Percentiles rank a stretch among this genome's conserved stretches.
phyloP scores from a whole-genome alignment of 1,140 invertebrate genomes.

The Uloborus diversus region DNA sequence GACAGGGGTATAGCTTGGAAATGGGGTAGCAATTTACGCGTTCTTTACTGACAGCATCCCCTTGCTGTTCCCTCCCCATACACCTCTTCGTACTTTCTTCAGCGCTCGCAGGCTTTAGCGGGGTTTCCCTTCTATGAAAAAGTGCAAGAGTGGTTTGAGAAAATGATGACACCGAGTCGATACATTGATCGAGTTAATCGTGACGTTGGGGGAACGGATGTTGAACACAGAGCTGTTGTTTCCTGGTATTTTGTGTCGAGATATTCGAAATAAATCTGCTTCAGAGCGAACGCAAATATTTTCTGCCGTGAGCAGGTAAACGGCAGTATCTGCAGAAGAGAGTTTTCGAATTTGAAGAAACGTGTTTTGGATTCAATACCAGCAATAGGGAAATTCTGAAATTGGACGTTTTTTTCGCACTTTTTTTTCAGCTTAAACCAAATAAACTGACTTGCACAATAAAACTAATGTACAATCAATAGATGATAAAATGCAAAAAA shows the following conservation, averaged over 20 bases:
- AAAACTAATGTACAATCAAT: background rate
- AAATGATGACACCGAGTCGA: slow-evolving; percentile 55
- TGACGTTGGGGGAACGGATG: background rate
- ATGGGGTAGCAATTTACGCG: slow-evolving; percentile 55
- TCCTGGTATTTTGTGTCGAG: too few relatives aligned
- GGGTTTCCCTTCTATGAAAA: slow-evolving; percentile 50
- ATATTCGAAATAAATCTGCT: background rate
- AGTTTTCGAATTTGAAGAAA: too few relatives aligned
- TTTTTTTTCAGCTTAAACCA: too few relatives aligned
- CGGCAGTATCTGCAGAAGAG: too few relatives aligned
- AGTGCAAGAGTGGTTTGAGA: slow-evolving; percentile 53
- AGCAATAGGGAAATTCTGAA: too few relatives aligned
- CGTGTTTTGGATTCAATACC: too few relatives aligned
- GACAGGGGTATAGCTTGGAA: slow-evolving; percentile 18
- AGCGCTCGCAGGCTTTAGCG: slow-evolving; percentile 47
- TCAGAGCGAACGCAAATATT: background rate
- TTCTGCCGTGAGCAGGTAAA: too few relatives aligned
- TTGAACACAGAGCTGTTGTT: too few relatives aligned
- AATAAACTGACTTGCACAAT: background rate
- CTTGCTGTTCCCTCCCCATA: slow-evolving; percentile 9
- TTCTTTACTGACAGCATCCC: slow-evolving; percentile 46
- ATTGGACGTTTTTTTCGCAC: too few relatives aligned
- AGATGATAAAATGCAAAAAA: too few relatives aligned
- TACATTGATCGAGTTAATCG: slow-evolving; percentile 56
- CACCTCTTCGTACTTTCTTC: background rate